Evolutionary conservation across 2,113 vertebrate species (phyloP).

Genomic region (Callospermophilus lateralis): DNA sequence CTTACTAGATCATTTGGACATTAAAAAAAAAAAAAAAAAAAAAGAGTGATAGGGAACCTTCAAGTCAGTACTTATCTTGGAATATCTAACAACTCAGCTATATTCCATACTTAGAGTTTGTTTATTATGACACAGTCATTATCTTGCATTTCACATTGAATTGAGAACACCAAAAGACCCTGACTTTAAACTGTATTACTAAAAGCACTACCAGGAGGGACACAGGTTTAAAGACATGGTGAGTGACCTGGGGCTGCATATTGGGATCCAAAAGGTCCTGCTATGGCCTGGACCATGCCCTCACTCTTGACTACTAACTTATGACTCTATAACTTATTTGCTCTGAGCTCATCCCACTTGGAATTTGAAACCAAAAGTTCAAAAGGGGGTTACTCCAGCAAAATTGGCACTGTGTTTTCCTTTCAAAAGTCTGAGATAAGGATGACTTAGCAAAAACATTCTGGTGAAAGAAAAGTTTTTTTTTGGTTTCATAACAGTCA

Average conservation of each 20-base stretch:
- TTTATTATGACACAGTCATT: neutral
- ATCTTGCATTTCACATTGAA: neutral
- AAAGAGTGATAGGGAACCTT: neutral
- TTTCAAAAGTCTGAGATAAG: conserved; percentile 50
- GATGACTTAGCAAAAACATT: conserved; percentile 66
- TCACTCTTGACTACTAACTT: neutral
- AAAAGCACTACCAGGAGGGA: neutral
- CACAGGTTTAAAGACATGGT: too few relatives aligned
- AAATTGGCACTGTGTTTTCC: neutral
- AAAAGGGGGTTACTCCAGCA: neutral
- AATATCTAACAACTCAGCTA: too few relatives aligned
- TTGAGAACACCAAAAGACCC: neutral
- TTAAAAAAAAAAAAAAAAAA: too few relatives aligned
- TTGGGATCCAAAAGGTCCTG: neutral
- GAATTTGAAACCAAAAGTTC: conserved; percentile 21
- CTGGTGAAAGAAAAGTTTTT: neutral
- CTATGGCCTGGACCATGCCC: fast-evolving
- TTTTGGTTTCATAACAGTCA: neutral
- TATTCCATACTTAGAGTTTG: neutral
- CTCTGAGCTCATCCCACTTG: neutral
- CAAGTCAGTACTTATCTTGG: neutral
- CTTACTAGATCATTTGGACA: neutral
- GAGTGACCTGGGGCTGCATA: neutral
- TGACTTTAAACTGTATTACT: neutral
- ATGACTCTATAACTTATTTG: neutral